Evolutionary conservation across 2,113 vertebrate genomes (phyloP), one percentile per base, ranked within the genome.

Genomic region (Hydropotes inermis): DNA sequence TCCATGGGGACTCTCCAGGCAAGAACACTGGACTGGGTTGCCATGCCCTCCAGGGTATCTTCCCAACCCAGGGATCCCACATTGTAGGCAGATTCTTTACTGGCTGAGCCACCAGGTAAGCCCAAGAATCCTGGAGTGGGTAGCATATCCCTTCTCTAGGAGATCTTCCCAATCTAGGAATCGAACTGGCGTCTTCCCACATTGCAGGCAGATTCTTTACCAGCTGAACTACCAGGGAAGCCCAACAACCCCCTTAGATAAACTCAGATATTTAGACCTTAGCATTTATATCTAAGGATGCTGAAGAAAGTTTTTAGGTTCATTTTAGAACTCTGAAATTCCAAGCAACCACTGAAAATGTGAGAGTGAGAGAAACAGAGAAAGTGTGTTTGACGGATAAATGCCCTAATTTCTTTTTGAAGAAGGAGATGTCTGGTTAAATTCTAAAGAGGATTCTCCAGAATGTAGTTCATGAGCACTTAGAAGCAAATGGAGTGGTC

Each of bases 291-390:
- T 94, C 64, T 84, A 94, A 83, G 50, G 79, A 92, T 89, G 60
- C 64, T 82, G 57, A 90, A 81, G 64, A 92, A 90, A 64, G 23
- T n/a, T 89, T 92, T 57, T 27, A 97, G 47, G 58, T 87, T 97
- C 58, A 67, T 94, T 97, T 97, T 90, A 96, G 39, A 82, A 61
- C 43, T 87, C 83, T 95, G 87, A 90, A 81, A 94, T 76, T 92
- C 84, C 6, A 87, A 89, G 60, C 30, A 90, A 86, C 60, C 85
- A 19, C 57, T 81, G 9, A 89, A 92, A 96, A 92, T 55, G 43
- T 45, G 60, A 60, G 57, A 89, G 58, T 84, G 21, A 88, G 81
- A 82, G 13, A 58, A 83, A 74, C 52, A 28, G 47, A 92, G 45
- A 79, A 43, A 85, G 16, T 74, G 8, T 58, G 9, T 87, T 57